Percentiles rank a stretch among this genome's conserved stretches.
Evolutionary conservation across 2,113 vertebrate species (phyloP).

Genomic region (Oryzias woworae): DNA sequence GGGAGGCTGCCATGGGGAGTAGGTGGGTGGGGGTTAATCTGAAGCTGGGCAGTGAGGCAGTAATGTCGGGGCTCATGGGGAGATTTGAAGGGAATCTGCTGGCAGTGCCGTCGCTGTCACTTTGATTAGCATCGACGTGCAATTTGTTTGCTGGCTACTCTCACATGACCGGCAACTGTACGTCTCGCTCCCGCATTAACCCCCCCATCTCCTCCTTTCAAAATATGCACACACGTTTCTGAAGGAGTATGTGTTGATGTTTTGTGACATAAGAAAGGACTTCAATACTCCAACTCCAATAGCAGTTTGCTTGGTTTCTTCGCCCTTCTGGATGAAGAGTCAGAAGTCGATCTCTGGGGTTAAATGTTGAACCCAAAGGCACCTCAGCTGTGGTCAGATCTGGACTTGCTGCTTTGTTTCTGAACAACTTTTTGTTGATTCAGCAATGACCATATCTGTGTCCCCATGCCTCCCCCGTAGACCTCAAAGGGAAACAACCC

Average conservation of each 20-base stretch:
- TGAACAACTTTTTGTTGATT: constrained; percentile 2
- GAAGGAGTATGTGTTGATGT: not conserved
- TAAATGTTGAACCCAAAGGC: constrained; percentile 17
- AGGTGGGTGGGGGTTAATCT: constrained; percentile 46
- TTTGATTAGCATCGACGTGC: constrained; percentile 67
- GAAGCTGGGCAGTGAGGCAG: constrained; percentile 57
- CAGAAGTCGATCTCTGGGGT: constrained; percentile 17
- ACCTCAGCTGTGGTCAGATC: constrained; percentile 3
- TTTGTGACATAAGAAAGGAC: constrained; percentile 17
- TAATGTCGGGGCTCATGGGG: constrained; percentile 59
- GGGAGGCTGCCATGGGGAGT: constrained; percentile 1
- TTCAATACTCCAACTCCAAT: constrained; percentile 2
- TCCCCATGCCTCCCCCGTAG: constrained; percentile 16
- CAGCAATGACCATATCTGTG: constrained; percentile 19
- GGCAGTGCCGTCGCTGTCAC: constrained; percentile 56
- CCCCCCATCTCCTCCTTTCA: too few relatives aligned
- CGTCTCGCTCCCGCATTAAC: constrained; percentile 30
- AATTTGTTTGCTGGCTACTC: constrained; percentile 54
- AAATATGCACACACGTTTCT: too few relatives aligned
- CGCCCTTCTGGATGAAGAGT: constrained; percentile 7
- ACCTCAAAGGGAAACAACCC: constrained; percentile 32
- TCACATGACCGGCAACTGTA: constrained; percentile 49
- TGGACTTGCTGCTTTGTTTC: constrained; percentile 16
- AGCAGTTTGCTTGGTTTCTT: constrained; percentile 1
- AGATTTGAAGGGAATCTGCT: constrained; percentile 67